A percentile compares a stretch with the other conserved stretches of the same genome.
phyloP scores from a whole-genome alignment of 1,140 invertebrate genomes.

The Chironomus striatipennis region DNA sequence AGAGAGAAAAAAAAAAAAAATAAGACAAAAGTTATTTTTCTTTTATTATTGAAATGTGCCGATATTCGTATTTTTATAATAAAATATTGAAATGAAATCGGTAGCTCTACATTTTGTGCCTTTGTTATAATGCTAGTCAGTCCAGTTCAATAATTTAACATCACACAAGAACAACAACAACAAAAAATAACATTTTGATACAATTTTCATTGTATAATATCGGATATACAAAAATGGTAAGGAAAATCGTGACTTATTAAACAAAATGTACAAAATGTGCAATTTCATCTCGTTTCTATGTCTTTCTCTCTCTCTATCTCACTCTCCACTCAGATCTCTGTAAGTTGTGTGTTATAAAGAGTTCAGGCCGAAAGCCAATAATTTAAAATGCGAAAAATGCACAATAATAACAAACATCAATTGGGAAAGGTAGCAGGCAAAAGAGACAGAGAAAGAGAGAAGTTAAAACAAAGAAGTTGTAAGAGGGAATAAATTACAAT shows the following conservation, averaged over 20 bases:
- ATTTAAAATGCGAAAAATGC: constrained; percentile 9
- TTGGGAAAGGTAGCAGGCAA: not conserved
- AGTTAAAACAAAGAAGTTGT: constrained; percentile 19
- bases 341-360: not conserved
- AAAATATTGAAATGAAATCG: too few species aligned
- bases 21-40: too few species aligned
- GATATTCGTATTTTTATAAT: too few species aligned
- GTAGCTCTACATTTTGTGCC: too few species aligned
- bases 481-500: constrained; percentile 18
- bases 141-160: too few species aligned
- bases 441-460: not conserved
- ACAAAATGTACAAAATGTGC: not conserved
- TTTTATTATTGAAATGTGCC: too few species aligned
- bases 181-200: not conserved
- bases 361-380: constrained; percentile 4
- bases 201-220: constrained; percentile 3
- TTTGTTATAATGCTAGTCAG: too few species aligned
- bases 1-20: too few species aligned
- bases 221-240: constrained; percentile 12
- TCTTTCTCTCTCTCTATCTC: not conserved
- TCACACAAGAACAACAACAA: not conserved
- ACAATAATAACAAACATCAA: not conserved
- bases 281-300: not conserved
- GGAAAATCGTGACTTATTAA: constrained; percentile 18
- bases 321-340: not conserved